Base-by-base conservation (phyloP, 2,113 vertebrate species). In the Zapus hudsonius region DNA sequence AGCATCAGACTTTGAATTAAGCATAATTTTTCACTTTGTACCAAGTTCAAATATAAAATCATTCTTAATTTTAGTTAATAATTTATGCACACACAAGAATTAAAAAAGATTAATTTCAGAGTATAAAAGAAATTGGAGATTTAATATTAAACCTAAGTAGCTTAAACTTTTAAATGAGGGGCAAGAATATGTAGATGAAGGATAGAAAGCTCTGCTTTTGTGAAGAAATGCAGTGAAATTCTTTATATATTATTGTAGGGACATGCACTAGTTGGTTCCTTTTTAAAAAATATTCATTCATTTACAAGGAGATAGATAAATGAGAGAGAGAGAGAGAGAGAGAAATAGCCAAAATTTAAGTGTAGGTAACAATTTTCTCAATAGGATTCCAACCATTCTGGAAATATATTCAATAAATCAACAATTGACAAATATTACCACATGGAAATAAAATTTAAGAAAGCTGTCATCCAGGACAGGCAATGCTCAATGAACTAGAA, bases 1-100 rank as follows among this genome's bases (percentile, higher is more conserved):
- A 87, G 4, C 4, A 85, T 19, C 29, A 85, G 11, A 59, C 7
- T 82, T 92, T 57, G 22, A 91, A 75, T 81, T 89, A 89, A n/a
- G 10, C 16, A 64, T 38, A 17, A 17, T n/a, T 40, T 90, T 64
- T 42, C 33, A 89, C 9, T 94, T 94, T 92, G 38, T 84, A 75
- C n/a, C 25, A 93, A 91, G 42, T 91, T 89, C 59, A 91, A 92
- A 91, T 70, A 83, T 31, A 80, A 95, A 92, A 20, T 75, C 59
- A 87, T 72, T 94, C 16, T 3, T 83, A 87, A 89, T 84, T 95
- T 84, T 84, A 87, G 61, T 76, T 66, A 95, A 91, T 84, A 89
- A 89, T 94, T 86, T 75, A 93, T 93, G 47, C 12, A 91, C 3
- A 76, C 8, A 64, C 3, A 36, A 91, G n/a, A 76, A 73, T 94